These are phyloP conservation scores for Brachionus koreanus DNA, from an alignment of 1,140 invertebrate genomes.

Conservation along the genomic window DNA sequence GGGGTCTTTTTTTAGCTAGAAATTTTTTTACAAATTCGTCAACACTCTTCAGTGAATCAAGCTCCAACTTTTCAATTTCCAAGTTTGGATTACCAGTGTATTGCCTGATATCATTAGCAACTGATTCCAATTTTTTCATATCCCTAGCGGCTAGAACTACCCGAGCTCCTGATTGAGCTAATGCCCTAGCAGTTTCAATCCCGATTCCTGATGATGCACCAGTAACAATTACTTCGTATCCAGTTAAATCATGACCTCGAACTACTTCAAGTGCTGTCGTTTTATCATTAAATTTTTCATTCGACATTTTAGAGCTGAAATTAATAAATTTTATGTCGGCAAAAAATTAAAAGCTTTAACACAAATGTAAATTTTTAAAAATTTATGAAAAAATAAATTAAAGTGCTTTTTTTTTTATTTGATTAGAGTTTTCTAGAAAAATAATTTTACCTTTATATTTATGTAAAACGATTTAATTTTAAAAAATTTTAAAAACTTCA, in stretches of 20 bases:
- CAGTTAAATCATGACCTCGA: slow-evolving; percentile 5
- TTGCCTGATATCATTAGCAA: neutral
- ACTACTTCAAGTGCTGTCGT: slow-evolving; percentile 2
- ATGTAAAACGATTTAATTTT: no score
- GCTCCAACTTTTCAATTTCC: neutral
- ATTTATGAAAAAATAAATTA: no score
- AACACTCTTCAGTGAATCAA: slow-evolving; percentile 3
- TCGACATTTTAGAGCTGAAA: slow-evolving; percentile 1
- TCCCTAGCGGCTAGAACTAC: slow-evolving; percentile 7
- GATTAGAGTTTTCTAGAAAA: no score
- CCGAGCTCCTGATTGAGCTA: neutral
- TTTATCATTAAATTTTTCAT: neutral
- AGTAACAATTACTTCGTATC: slow-evolving; percentile 20
- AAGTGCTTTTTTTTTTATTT: no score
- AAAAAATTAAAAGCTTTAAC: no score
- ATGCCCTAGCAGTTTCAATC: slow-evolving; percentile 4
- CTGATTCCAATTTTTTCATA: neutral
- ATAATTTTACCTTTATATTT: no score
- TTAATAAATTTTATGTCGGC: neutral
- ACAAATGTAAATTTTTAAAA: no score
- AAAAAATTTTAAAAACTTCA: no score
- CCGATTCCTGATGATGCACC: slow-evolving; percentile 25
- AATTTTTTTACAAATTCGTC: slow-evolving; percentile 1
- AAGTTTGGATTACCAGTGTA: slow-evolving; percentile 1
- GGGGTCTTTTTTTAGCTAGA: neutral